A percentile compares a stretch with the other conserved stretches of the same genome.
phyloP scores from a whole-genome alignment of 2,113 vertebrate genomes.

The Chaetodon auriga region DNA sequence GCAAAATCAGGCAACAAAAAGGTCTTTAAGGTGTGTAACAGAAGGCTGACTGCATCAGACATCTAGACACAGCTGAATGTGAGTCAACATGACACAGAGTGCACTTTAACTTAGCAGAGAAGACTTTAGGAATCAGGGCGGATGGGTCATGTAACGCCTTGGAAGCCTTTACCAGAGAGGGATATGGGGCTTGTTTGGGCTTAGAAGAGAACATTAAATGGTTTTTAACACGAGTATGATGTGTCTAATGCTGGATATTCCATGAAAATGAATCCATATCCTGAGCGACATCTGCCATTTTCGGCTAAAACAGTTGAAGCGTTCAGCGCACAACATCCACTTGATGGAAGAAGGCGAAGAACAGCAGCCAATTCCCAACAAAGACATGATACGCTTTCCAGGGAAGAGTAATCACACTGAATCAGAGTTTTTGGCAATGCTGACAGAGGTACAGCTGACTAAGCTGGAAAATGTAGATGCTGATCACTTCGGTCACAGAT shows the following conservation, averaged over 20 bases:
- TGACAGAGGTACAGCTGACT: neutral
- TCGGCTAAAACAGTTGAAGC: constrained; percentile 12
- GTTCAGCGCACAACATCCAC: constrained; percentile 2
- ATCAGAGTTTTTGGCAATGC: neutral
- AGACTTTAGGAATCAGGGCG: neutral
- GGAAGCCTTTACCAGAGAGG: constrained; percentile 1
- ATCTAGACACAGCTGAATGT: constrained; percentile 3
- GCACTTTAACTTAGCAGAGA: neutral
- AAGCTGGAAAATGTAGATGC: neutral
- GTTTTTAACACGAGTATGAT: neutral
- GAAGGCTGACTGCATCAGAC: neutral
- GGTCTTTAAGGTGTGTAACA: neutral
- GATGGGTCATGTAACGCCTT: neutral
- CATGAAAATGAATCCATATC: neutral
- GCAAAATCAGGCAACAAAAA: neutral
- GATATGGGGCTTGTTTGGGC: too few relatives aligned
- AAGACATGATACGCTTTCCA: neutral
- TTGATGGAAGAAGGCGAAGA: neutral
- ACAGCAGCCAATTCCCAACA: neutral
- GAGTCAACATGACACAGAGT: constrained; percentile 3
- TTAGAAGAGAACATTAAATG: too few relatives aligned
- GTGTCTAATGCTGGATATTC: neutral
- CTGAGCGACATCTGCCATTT: neutral
- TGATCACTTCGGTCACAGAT: constrained; percentile 2
- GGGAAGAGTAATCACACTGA: constrained; percentile 8